Conservation (phyloP, 2,113 vertebrate species). For the Uria aalge region DNA sequence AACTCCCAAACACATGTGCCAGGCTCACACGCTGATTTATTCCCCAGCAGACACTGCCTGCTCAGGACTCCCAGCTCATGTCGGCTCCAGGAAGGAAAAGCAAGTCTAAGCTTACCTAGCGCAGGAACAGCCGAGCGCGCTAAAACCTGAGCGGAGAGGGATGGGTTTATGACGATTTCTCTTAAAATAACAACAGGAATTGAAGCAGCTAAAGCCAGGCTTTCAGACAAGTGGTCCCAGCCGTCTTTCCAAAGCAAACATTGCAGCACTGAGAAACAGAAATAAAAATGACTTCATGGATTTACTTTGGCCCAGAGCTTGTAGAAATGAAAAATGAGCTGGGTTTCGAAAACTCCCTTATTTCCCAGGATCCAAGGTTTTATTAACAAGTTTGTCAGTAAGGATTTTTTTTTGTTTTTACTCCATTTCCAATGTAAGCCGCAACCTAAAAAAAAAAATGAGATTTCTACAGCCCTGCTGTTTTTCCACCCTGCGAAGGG, state of each 20-base stretch:
- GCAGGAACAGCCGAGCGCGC: rapidly evolving
- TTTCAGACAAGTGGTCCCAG: background rate
- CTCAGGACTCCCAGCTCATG: background rate
- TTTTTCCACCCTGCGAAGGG: background rate
- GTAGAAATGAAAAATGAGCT: slow-evolving; percentile 12
- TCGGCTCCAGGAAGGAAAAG: background rate
- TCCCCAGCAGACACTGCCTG: background rate
- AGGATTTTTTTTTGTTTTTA: background rate
- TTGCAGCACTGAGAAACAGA: background rate
- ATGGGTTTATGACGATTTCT: background rate
- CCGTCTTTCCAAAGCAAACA: background rate
- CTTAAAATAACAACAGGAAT: background rate
- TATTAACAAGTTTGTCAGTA: background rate
- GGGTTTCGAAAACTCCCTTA: background rate
- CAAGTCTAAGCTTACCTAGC: background rate
- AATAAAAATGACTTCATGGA: slow-evolving; percentile 35
- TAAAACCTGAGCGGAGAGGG: background rate
- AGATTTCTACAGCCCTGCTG: background rate
- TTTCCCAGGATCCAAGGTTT: background rate
- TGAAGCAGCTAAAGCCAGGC: background rate
- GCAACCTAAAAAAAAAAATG: background rate
- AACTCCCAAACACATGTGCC: background rate
- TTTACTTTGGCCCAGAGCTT: background rate
- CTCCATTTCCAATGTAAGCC: background rate
- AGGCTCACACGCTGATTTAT: background rate